Evolutionary conservation across 2,888 invertebrate genomes (phyloP).

Genomic region (Cryptophagus acutangulus): DNA sequence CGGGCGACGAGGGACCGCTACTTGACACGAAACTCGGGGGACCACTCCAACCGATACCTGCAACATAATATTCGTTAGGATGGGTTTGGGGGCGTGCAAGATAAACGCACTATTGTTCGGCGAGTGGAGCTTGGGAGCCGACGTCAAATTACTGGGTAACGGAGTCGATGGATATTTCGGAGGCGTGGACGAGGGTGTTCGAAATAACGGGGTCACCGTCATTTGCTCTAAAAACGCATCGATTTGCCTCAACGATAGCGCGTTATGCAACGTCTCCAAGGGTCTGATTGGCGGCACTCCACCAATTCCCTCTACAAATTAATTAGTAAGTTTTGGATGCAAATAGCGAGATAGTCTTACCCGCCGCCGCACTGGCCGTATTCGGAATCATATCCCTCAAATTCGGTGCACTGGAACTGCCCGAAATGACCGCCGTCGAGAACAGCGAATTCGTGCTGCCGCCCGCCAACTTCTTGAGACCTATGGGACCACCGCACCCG

Average conservation of each 20-base stretch:
- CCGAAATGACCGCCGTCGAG: conserved; percentile 94
- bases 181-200: conserved; percentile 68
- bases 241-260: conserved; percentile 84
- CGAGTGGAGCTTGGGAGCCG: conserved; percentile 44
- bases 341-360: neutral
- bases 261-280: conserved; percentile 96
- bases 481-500: conserved; percentile 56
- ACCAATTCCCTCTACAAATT: conserved; percentile 79
- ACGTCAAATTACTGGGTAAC: conserved; percentile 35
- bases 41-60: conserved; percentile 70
- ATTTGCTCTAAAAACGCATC: conserved; percentile 86
- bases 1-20: conserved; percentile 77
- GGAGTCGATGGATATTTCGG: conserved; percentile 61
- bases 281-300: conserved; percentile 95
- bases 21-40: conserved; percentile 79
- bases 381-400: conserved; percentile 76
- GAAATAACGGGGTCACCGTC: conserved; percentile 68
- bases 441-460: conserved; percentile 81
- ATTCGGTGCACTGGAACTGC: conserved; percentile 88
- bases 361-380: conserved; percentile 1
- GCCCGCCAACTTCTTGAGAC: conserved; percentile 56
- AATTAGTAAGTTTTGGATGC: conserved; percentile 3
- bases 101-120: conserved; percentile 50
- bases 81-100: too few species aligned
- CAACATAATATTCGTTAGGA: conserved; percentile 1